These are phyloP conservation scores for Planococcus citri DNA, from an alignment of 1,140 invertebrate species.

Conservation along the genomic window DNA sequence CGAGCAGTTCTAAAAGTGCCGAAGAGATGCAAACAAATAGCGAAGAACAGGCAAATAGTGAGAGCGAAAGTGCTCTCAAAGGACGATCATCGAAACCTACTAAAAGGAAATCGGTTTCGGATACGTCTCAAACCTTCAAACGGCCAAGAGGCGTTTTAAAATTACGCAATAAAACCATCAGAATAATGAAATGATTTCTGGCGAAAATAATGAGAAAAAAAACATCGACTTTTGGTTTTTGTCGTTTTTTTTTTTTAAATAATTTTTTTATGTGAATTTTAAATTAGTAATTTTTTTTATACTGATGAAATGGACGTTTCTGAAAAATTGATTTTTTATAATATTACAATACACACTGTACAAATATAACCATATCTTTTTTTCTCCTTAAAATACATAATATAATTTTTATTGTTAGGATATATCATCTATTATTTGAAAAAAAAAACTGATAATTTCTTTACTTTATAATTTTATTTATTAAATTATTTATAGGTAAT, in stretches of 20 bases:
- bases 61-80: not conserved
- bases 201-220: not conserved
- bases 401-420: not conserved
- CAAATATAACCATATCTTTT: constrained; percentile 18
- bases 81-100: not conserved
- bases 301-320: not conserved
- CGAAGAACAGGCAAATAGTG: not conserved
- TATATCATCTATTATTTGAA: not conserved
- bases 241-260: not conserved
- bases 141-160: constrained; percentile 1
- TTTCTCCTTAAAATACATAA: not conserved
- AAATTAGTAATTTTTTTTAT: not conserved
- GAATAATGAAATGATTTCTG: not conserved
- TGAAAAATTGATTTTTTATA: not conserved
- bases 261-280: constrained; percentile 10
- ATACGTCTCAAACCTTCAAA: not conserved
- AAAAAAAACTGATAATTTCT: not conserved
- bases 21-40: not conserved
- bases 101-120: not conserved
- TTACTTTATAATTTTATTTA: not conserved
- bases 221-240: not conserved
- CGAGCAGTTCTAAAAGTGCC: not conserved
- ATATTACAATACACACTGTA: not conserved
- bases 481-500: not conserved
- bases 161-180: constrained; percentile 10